Evolutionary conservation across 2,888 invertebrate genomes (phyloP).

Genomic region (Sipunculus nudus): DNA sequence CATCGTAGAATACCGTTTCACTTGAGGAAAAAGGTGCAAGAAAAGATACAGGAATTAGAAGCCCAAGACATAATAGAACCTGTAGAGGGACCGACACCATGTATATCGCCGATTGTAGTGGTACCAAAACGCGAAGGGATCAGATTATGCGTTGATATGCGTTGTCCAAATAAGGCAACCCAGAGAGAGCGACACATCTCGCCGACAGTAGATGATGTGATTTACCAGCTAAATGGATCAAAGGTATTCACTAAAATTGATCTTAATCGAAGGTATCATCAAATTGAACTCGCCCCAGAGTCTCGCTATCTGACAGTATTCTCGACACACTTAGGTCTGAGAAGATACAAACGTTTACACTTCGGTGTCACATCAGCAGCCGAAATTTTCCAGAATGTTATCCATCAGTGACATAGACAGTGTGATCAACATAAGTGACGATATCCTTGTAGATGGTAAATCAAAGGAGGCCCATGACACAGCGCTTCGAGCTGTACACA

Average conservation of each 20-base stretch:
- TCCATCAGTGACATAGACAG: slow-evolving; percentile 17
- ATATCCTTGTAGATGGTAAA: slow-evolving; percentile 20
- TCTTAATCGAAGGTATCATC: slow-evolving; percentile 13
- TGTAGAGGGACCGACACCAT: slow-evolving; percentile 14
- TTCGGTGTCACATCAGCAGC: slow-evolving; percentile 24
- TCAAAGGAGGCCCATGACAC: slow-evolving; percentile 8
- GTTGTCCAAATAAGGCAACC: slow-evolving; percentile 39
- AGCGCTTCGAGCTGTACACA: too few species aligned
- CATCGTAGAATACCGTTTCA: not conserved
- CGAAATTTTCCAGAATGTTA: slow-evolving; percentile 21
- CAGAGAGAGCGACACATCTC: slow-evolving; percentile 10
- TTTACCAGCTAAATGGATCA: slow-evolving; percentile 19
- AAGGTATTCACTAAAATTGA: slow-evolving; percentile 16
- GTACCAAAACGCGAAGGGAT: slow-evolving; percentile 21
- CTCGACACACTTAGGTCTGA: slow-evolving; percentile 27
- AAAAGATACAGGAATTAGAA: not conserved
- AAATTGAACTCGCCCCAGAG: slow-evolving; percentile 9
- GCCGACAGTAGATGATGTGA: slow-evolving; percentile 17
- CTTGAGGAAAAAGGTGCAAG: not conserved
- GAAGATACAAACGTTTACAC: slow-evolving; percentile 24
- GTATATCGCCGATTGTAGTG: slow-evolving; percentile 16
- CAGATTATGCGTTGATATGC: slow-evolving; percentile 47
- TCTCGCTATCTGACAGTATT: slow-evolving; percentile 35
- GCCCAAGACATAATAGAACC: slow-evolving; percentile 12
- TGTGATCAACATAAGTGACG: slow-evolving; percentile 15